Conservation (phyloP, 2,888 invertebrate genomes). For the Rambutsinella grinnellia region DNA sequence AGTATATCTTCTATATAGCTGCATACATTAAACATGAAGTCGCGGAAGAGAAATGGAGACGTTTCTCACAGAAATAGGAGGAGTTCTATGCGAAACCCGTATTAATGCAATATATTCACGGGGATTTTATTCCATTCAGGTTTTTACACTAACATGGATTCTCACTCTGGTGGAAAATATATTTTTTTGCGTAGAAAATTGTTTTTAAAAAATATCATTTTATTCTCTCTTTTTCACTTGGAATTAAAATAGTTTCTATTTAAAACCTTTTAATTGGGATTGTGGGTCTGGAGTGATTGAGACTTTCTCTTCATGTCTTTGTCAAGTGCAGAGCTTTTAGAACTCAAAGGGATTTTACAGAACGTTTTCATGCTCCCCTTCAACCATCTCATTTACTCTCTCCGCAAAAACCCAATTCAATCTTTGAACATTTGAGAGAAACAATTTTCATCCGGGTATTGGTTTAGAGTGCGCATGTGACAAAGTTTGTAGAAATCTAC, state of each 20-base stretch:
- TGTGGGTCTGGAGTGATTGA: too few species aligned
- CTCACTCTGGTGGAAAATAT: conserved; percentile 25
- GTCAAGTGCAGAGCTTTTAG: too few species aligned
- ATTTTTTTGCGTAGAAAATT: conserved; percentile 1
- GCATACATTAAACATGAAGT: too few species aligned
- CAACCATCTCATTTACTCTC: too few species aligned
- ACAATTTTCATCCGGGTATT: background rate
- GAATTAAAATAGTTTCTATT: background rate
- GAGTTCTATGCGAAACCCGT: background rate
- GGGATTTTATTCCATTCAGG: conserved; percentile 51
- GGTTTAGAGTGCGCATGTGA: too few species aligned
- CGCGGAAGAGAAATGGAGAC: background rate
- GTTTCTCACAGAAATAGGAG: background rate
- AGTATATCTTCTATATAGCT: too few species aligned
- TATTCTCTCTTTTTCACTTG: background rate
- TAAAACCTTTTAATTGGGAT: conserved; percentile 3
- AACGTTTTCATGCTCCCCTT: too few species aligned
- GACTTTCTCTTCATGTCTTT: too few species aligned
- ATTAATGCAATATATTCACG: conserved; percentile 31
- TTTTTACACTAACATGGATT: conserved; percentile 37
- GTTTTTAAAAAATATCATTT: too few species aligned
- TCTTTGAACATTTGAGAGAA: too few species aligned
- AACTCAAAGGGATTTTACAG: too few species aligned
- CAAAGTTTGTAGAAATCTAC: conserved; percentile 19
- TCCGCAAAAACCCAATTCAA: too few species aligned